phyloP scores from a whole-genome alignment of 2,113 vertebrate genomes.

The Rhea pennata region DNA sequence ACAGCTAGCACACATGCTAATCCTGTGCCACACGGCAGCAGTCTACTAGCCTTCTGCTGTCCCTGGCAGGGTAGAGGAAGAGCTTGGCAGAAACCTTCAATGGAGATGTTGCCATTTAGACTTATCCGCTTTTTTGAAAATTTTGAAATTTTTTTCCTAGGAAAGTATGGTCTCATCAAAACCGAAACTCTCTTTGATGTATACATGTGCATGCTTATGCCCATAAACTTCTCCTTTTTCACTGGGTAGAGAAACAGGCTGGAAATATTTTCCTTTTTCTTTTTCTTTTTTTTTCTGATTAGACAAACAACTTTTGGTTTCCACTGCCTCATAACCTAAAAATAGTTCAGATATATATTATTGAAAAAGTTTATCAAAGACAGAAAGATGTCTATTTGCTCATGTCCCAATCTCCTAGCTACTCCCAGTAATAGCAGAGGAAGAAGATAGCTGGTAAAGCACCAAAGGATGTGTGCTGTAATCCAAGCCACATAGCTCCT shows the following conservation, averaged over 20 bases:
- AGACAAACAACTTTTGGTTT: not conserved
- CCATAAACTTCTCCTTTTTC: conserved; percentile 20
- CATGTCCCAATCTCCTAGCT: not conserved
- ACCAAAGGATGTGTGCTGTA: fast-evolving
- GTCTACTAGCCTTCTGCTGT: not conserved
- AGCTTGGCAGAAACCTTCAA: not conserved
- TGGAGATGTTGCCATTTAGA: not conserved
- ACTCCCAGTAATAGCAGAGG: not conserved
- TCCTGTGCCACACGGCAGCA: not conserved
- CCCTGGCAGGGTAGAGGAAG: not conserved
- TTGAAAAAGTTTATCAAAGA: not conserved
- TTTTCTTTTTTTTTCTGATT: not conserved
- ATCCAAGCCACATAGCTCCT: not conserved
- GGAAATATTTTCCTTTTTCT: not conserved
- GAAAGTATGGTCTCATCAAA: not conserved
- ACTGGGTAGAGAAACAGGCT: not conserved
- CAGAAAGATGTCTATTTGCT: not conserved
- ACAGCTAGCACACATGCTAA: fast-evolving
- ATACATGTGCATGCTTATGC: not conserved
- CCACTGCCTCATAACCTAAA: not conserved
- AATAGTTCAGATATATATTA: not conserved
- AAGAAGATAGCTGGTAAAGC: not conserved
- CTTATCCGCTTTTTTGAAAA: not conserved
- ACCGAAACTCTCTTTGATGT: not conserved
- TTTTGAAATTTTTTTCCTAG: not conserved